A percentile compares a stretch with the other conserved stretches of the same genome.
phyloP scores from a whole-genome alignment of 2,888 invertebrate species.

The Notodonta dromedarius region DNA sequence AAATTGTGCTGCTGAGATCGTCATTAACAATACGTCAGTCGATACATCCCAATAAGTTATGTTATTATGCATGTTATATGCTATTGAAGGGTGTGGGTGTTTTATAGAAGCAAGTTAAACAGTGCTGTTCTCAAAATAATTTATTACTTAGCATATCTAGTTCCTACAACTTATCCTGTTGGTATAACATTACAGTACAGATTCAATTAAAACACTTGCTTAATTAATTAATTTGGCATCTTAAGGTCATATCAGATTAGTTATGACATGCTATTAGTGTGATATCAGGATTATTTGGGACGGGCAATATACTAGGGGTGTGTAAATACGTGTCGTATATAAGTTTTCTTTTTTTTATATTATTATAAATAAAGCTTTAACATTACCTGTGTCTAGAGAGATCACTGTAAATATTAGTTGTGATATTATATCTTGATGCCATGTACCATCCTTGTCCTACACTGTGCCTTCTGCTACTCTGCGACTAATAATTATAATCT shows the following conservation, averaged over 20 bases:
- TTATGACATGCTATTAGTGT: constrained; percentile 42
- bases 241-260: constrained; percentile 25
- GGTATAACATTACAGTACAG: constrained; percentile 25
- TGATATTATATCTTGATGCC: constrained; percentile 71
- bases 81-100: background rate
- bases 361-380: constrained; percentile 65
- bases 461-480: constrained; percentile 27
- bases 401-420: constrained; percentile 70
- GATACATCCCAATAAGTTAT: background rate
- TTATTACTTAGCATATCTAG: constrained; percentile 62
- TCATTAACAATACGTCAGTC: background rate
- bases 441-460: constrained; percentile 51
- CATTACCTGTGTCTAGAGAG: constrained; percentile 54
- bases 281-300: constrained; percentile 49
- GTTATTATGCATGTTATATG: background rate
- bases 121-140: constrained; percentile 52
- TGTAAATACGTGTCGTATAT: constrained; percentile 30
- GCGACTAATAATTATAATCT: constrained; percentile 35
- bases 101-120: constrained; percentile 31
- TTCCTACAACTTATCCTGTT: constrained; percentile 55
- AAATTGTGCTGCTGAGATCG: constrained; percentile 4
- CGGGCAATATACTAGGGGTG: constrained; percentile 45
- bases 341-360: constrained; percentile 20
- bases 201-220: constrained; percentile 45
- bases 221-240: constrained; percentile 26